These are phyloP conservation scores for Tetrao urogallus DNA, from an alignment of 2,113 vertebrate genomes.

Conservation along the genomic window DNA sequence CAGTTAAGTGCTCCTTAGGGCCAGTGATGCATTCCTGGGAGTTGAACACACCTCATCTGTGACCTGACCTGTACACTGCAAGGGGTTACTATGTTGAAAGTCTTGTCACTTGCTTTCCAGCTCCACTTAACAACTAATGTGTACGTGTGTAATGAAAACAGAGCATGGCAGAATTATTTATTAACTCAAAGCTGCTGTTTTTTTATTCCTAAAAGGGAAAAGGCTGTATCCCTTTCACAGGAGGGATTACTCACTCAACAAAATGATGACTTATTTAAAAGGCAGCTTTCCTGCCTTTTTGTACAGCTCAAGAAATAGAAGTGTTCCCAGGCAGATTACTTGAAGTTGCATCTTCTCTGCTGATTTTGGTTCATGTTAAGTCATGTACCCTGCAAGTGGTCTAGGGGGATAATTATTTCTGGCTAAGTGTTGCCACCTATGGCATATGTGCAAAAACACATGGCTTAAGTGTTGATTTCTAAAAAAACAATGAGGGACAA, in stretches of 20 bases:
- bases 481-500: not conserved
- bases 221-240: not conserved
- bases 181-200: not conserved
- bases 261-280: rapidly evolving
- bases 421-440: not conserved
- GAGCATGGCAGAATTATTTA: not conserved
- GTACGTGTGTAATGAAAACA: not conserved
- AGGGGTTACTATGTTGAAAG: not conserved
- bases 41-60: not conserved
- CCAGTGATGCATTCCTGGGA: not conserved
- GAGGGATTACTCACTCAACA: not conserved
- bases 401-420: not conserved
- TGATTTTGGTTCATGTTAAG: not conserved
- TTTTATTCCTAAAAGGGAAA: not conserved
- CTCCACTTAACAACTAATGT: not conserved
- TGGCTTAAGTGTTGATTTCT: not conserved
- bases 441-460: not conserved
- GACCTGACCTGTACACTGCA: not conserved
- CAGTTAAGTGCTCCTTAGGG: not conserved
- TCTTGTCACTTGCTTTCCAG: not conserved
- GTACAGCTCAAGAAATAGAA: not conserved
- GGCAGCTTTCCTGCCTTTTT: not conserved
- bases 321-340: not conserved
- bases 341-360: not conserved
- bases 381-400: not conserved